Percentiles rank a stretch among this genome's conserved stretches.
Evolutionary conservation across 2,113 vertebrate genomes (phyloP).

Genomic region (Lycaon pictus): DNA sequence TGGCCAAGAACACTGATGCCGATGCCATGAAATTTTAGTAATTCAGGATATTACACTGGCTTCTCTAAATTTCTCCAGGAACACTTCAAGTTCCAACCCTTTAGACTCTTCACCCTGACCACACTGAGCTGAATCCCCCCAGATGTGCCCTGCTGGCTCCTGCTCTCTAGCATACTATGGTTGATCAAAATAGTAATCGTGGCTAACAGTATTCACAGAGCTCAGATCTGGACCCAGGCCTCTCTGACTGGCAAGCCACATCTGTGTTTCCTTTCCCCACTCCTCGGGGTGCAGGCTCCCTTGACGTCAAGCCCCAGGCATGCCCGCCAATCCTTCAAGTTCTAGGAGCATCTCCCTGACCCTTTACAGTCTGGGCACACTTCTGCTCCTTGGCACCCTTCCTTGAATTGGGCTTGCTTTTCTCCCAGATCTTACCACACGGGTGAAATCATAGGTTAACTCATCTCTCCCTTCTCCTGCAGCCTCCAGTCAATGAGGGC

Average conservation of each 20-base stretch:
- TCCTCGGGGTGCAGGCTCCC: background rate
- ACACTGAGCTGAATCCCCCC: background rate
- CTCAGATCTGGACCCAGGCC: background rate
- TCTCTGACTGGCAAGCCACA: background rate
- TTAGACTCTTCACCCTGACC: rapidly evolving
- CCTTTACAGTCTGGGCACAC: background rate
- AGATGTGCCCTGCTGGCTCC: background rate
- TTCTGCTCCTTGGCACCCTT: background rate
- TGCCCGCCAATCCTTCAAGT: no score
- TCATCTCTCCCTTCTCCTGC: background rate
- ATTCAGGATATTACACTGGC: background rate
- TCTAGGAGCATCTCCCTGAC: background rate
- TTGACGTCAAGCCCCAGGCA: background rate
- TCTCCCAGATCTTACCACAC: background rate
- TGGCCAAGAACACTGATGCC: background rate
- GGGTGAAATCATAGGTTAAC: background rate
- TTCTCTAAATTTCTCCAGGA: background rate
- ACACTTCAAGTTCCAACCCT: background rate
- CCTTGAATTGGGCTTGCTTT: background rate
- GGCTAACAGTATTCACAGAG: background rate
- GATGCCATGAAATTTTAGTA: rapidly evolving
- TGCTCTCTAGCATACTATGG: rapidly evolving
- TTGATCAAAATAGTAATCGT: background rate
- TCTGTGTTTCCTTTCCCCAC: background rate
- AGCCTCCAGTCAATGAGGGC: background rate